phyloP scores from a whole-genome alignment of 1,140 invertebrate species.

The Kradibia gibbosae region DNA sequence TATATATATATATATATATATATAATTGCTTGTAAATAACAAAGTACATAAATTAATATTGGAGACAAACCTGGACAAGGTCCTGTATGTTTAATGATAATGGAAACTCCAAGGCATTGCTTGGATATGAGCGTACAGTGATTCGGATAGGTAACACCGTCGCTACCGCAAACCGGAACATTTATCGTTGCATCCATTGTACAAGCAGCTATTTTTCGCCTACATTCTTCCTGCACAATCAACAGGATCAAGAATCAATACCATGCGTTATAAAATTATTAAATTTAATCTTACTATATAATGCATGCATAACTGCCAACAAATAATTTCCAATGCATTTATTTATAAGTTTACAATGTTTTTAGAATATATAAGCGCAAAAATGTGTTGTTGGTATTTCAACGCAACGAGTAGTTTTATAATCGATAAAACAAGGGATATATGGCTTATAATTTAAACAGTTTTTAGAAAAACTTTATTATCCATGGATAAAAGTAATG shows the following conservation, averaged over 20 bases:
- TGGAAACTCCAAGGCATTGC: slow-evolving; percentile 80
- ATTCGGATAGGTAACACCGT: slow-evolving; percentile 84
- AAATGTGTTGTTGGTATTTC: no score
- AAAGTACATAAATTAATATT: no score
- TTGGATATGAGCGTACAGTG: slow-evolving; percentile 83
- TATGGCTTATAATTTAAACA: no score
- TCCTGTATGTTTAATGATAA: slow-evolving; percentile 81
- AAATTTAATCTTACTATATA: background rate
- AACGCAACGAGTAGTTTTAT: no score
- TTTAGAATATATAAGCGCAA: no score
- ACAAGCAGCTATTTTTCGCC: slow-evolving; percentile 68
- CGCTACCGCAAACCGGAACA: slow-evolving; percentile 83
- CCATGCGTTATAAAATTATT: background rate
- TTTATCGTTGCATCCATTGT: slow-evolving; percentile 58
- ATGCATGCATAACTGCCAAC: background rate
- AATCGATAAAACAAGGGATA: no score
- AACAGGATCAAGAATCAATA: background rate
- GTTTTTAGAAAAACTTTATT: no score
- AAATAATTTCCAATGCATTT: no score
- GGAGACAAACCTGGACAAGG: slow-evolving; percentile 77
- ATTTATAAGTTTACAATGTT: no score
- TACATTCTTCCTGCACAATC: slow-evolving; percentile 68
- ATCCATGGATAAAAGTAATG: background rate
- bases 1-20: no score
- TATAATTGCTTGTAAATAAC: no score